A percentile compares a stretch with the other conserved stretches of the same genome.
Evolutionary conservation across 2,113 vertebrate species (phyloP).

Genomic region (Salvator merianae): DNA sequence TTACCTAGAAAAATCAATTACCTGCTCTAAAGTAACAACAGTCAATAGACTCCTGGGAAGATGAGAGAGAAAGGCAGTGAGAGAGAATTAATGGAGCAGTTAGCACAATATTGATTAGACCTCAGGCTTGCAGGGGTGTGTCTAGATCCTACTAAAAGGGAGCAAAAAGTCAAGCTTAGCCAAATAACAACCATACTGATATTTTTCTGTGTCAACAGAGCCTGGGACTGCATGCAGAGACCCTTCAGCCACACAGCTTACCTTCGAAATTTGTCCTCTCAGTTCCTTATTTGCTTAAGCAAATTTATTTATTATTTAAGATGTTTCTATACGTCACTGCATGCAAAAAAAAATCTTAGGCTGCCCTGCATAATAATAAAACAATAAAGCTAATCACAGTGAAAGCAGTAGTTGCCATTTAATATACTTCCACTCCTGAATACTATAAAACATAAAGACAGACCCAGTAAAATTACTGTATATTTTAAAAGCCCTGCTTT

Average conservation of each 20-base stretch:
- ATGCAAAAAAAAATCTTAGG: no score
- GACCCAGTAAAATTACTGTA: no score
- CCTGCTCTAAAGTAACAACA: constrained; percentile 31
- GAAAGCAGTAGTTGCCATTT: no score
- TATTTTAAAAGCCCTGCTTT: no score
- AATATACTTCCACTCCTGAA: no score
- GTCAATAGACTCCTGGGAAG: constrained; percentile 28
- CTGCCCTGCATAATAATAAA: no score
- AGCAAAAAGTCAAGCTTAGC: constrained; percentile 28
- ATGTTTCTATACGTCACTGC: no score
- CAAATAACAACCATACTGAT: constrained; percentile 4
- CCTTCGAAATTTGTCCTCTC: neutral
- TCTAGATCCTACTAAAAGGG: constrained; percentile 18
- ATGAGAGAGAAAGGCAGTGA: constrained; percentile 23
- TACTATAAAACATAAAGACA: no score
- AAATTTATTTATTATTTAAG: neutral
- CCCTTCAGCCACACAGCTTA: neutral
- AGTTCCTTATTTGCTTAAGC: neutral
- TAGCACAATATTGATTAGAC: constrained; percentile 28
- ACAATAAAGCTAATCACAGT: no score
- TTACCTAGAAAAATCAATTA: constrained; percentile 38
- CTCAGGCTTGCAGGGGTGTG: constrained; percentile 14
- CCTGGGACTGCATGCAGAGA: no score
- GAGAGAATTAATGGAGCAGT: constrained; percentile 38
- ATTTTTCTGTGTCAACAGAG: neutral